These are phyloP conservation scores for human DNA, from an alignment of 2,113 vertebrate genomes.

Conservation along the genomic window DNA sequence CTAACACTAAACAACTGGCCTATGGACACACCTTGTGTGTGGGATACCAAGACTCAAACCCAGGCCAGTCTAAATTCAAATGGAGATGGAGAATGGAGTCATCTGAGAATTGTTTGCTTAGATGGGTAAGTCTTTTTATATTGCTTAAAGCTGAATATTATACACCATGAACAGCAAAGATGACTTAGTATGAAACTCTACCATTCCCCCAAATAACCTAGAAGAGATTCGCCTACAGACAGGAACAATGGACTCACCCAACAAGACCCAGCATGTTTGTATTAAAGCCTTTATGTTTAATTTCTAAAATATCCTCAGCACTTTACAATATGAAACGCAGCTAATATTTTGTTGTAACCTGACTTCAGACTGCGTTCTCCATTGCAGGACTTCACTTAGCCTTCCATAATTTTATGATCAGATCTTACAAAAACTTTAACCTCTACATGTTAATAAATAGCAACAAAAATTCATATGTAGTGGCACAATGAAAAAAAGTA, in stretches of 20 bases:
- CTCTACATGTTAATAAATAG: constrained; percentile 59
- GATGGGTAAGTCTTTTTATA: not conserved
- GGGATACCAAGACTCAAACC: not conserved
- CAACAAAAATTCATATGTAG: constrained; percentile 40
- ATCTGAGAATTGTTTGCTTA: not conserved
- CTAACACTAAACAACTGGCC: not conserved
- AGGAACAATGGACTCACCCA: not conserved
- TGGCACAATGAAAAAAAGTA: constrained; percentile 20
- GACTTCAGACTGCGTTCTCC: not conserved
- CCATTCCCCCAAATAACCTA: not conserved
- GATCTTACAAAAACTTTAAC: constrained; percentile 49
- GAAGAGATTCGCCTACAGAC: not conserved
- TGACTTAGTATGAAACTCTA: not conserved
- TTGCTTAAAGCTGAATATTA: not conserved
- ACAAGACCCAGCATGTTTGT: not conserved
- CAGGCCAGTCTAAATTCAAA: not conserved
- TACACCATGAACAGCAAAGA: not conserved
- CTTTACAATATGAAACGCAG: not conserved
- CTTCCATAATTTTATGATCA: not conserved
- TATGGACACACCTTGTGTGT: not conserved
- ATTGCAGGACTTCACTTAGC: not conserved
- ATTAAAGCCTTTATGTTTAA: constrained; percentile 12
- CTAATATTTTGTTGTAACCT: not conserved
- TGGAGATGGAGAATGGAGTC: not conserved
- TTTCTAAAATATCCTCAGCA: not conserved